Percentiles rank a stretch among this genome's conserved stretches.
phyloP scores from a whole-genome alignment of 35 echinoderm and acorn worm species.

The Stichopus chloronotus region DNA sequence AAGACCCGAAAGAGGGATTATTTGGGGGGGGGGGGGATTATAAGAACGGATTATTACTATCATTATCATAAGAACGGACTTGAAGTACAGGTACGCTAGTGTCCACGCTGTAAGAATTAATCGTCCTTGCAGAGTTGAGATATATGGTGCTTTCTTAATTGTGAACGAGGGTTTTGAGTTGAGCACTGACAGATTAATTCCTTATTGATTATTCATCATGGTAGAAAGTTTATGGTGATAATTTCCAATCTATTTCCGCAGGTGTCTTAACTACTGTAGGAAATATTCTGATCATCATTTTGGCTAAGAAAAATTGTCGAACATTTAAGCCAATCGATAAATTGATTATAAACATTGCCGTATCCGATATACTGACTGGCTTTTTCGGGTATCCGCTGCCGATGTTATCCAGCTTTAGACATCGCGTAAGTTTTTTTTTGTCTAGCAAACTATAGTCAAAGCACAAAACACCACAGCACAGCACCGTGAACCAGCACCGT shows the following conservation, averaged over 20 bases:
- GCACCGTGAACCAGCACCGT: background rate
- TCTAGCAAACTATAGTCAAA: background rate
- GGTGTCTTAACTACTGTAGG: background rate
- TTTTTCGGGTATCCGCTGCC: slow-evolving; percentile 32
- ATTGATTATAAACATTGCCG: slow-evolving; percentile 38
- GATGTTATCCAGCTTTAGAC: slow-evolving; percentile 39
- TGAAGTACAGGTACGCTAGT: background rate
- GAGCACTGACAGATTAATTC: background rate
- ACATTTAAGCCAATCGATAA: slow-evolving; percentile 43
- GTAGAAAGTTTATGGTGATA: background rate
- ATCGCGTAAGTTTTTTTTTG: slow-evolving; percentile 36
- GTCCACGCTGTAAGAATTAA: background rate
- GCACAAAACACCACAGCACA: too few species aligned
- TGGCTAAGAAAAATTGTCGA: background rate
- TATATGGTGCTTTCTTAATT: background rate
- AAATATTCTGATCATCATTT: slow-evolving; percentile 8
- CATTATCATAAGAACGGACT: background rate
- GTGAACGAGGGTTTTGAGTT: background rate
- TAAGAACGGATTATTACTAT: too few species aligned
- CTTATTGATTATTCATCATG: background rate
- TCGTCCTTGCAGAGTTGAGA: background rate
- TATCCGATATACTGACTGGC: slow-evolving; percentile 22
- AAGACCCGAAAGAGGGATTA: too few species aligned
- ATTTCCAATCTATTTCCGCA: slow-evolving; percentile 6
- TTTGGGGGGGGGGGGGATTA: too few species aligned